phyloP scores from a whole-genome alignment of 2,888 invertebrate genomes.

The Suillia variegata region DNA sequence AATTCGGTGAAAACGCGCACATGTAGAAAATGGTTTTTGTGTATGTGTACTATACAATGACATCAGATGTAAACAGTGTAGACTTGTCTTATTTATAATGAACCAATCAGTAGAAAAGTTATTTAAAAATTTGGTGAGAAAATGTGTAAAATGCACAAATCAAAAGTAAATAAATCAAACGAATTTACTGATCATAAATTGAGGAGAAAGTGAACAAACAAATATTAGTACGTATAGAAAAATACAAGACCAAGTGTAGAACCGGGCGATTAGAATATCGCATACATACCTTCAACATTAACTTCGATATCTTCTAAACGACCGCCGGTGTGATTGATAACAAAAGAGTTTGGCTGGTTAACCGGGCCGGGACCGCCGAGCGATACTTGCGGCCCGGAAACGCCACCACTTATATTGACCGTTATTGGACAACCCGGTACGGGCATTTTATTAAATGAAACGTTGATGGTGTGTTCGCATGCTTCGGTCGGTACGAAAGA shows the following conservation, averaged over 20 bases:
- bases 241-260: neutral
- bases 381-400: slow-evolving; percentile 72
- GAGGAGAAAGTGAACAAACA: neutral
- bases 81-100: neutral
- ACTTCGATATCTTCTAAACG: slow-evolving; percentile 93
- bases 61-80: neutral
- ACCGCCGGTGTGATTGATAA: slow-evolving; percentile 82
- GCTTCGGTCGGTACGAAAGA: slow-evolving; percentile 95
- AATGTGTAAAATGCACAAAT: neutral
- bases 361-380: slow-evolving; percentile 75
- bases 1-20: slow-evolving; percentile 7
- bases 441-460: slow-evolving; percentile 92
- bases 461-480: slow-evolving; percentile 93
- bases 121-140: no score
- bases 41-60: slow-evolving; percentile 18
- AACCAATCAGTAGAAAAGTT: neutral
- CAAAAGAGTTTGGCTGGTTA: slow-evolving; percentile 72
- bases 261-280: neutral
- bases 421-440: slow-evolving; percentile 90
- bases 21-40: slow-evolving; percentile 23
- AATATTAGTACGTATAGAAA: neutral
- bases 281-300: slow-evolving; percentile 86
- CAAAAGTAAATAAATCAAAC: neutral
- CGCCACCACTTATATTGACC: slow-evolving; percentile 74
- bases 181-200: neutral